A percentile compares a stretch with the other conserved stretches of the same genome.
These are phyloP conservation scores for Gobiocypris rarus DNA, from an alignment of 2,113 vertebrate species.

Conservation along the genomic window DNA sequence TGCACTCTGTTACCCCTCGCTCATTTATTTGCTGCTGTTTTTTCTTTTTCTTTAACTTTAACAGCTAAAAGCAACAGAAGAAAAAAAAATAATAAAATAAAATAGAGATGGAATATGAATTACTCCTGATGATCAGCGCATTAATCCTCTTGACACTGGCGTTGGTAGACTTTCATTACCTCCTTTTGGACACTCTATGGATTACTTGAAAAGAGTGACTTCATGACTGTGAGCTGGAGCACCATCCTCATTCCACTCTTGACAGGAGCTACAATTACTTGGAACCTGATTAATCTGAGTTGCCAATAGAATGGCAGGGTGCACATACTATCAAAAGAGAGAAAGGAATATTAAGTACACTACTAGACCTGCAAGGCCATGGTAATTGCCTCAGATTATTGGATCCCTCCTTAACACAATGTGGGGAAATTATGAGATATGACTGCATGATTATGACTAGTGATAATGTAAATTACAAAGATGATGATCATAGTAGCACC, in stretches of 20 bases:
- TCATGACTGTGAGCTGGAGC: slow-evolving; percentile 5
- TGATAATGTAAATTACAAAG: background rate
- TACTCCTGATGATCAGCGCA: slow-evolving; percentile 12
- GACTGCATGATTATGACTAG: background rate
- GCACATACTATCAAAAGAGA: slow-evolving; percentile 25
- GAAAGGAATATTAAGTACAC: slow-evolving; percentile 22
- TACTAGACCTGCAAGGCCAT: slow-evolving; percentile 15
- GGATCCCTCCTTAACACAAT: background rate
- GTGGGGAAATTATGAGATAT: slow-evolving; percentile 1
- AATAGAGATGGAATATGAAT: background rate
- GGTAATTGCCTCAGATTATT: slow-evolving; percentile 11
- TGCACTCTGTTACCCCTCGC: background rate
- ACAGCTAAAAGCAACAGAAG: background rate
- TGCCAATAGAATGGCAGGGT: slow-evolving; percentile 33
- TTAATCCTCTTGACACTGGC: slow-evolving; percentile 1
- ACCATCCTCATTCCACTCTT: slow-evolving; percentile 26
- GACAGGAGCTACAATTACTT: slow-evolving; percentile 39
- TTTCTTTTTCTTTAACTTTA: background rate
- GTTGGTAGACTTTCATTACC: slow-evolving; percentile 36
- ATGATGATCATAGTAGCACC: background rate
- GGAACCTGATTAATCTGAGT: slow-evolving; percentile 37
- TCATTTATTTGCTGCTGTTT: background rate
- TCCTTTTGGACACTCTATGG: slow-evolving; percentile 23
- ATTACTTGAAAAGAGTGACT: slow-evolving; percentile 42
- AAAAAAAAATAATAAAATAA: no score